Conservation (phyloP, 1,140 invertebrate genomes). For the Nasonia vitripennis region DNA sequence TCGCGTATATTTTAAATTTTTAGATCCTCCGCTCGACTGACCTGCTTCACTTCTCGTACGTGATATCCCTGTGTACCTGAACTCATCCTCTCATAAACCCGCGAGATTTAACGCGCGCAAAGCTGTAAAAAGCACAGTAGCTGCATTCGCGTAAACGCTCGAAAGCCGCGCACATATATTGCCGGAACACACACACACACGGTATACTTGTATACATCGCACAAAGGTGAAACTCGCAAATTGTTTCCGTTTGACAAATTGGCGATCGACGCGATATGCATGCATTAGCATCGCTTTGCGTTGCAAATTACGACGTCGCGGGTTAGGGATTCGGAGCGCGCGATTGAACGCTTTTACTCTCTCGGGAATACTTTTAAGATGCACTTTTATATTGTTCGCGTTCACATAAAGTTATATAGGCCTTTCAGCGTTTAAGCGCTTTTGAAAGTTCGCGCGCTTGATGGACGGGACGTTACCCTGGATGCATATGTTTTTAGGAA, state of each 20-base stretch:
- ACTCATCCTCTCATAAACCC: neutral
- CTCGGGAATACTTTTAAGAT: neutral
- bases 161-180: neutral
- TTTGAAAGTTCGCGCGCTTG: constrained; percentile 42
- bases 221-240: constrained; percentile 1
- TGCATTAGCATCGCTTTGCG: neutral
- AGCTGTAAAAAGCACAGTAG: neutral
- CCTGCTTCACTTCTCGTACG: neutral
- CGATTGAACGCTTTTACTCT: neutral
- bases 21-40: constrained; percentile 1
- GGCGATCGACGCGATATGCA: neutral
- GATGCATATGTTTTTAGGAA: neutral
- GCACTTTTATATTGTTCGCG: too few relatives aligned
- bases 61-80: neutral
- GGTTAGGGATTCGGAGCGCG: neutral
- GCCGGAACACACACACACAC: too few relatives aligned
- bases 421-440: constrained; percentile 40
- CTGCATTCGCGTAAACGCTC: neutral
- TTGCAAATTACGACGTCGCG: neutral
- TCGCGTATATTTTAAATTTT: neutral
- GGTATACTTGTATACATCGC: neutral
- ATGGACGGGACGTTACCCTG: neutral
- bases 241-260: constrained; percentile 3
- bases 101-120: neutral
- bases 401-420: too few relatives aligned